A percentile compares a stretch with the other conserved stretches of the same genome.
Conservation (phyloP, 2,797 vertebrate genomes). For the Tragopan temminckii region DNA sequence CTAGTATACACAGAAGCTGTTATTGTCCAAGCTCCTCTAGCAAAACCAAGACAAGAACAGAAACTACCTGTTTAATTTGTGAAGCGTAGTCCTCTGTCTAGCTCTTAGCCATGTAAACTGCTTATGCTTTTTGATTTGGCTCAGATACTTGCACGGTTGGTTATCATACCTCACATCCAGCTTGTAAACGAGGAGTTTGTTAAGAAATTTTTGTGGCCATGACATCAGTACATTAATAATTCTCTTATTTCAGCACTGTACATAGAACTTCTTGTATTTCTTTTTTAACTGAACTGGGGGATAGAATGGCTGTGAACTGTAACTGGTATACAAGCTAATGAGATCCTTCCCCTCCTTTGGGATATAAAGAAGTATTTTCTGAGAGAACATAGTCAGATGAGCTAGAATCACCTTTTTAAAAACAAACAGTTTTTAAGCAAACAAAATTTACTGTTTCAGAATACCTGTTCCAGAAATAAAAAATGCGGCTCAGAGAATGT, state of each 20-base stretch:
- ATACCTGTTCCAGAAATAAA: not conserved
- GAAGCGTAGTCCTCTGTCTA: not conserved
- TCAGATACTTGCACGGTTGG: not conserved
- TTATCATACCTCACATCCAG: not conserved
- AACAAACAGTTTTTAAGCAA: too few species aligned
- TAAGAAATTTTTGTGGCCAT: not conserved
- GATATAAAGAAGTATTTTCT: not conserved
- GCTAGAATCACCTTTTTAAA: not conserved
- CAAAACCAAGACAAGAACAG: not conserved
- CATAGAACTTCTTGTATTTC: not conserved
- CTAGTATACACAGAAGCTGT: not conserved
- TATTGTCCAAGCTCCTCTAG: accelerated
- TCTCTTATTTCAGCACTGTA: not conserved
- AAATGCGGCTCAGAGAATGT: not conserved
- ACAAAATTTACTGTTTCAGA: too few species aligned
- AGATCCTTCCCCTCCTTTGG: not conserved
- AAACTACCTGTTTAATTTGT: not conserved
- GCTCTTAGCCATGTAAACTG: not conserved
- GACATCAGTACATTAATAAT: not conserved
- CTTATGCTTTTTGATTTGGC: not conserved
- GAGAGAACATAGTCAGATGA: not conserved
- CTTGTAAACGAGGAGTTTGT: not conserved
- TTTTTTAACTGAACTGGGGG: not conserved
- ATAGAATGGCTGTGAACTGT: not conserved
- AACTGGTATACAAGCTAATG: not conserved